Base-by-base conservation (phyloP, 2,888 invertebrate genomes). In the Eupsilia transversa region DNA sequence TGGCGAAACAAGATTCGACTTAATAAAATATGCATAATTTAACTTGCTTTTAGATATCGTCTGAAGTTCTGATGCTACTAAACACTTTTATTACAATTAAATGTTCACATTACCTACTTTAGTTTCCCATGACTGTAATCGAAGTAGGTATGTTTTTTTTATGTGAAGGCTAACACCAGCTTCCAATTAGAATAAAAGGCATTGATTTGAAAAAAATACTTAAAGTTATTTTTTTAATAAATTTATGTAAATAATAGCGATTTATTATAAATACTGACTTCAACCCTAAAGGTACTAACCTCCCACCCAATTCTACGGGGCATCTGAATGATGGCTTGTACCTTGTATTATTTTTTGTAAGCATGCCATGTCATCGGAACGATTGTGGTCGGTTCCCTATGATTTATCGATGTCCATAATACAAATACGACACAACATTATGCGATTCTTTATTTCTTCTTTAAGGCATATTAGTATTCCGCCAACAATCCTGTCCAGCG, bases 341-440 rank as follows among this genome's bases (percentile, higher is more conserved):
- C 95, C 93, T 93, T 94, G 93, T 94, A 95, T 95, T 94, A 94
- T 95, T 96, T 96, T 96, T 96, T 96, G 95, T 93, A 89, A 87
- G 92, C 93, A 95, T 95, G 92, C 96, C 96, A 96, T 95, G 96
- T 96, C 96, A 96, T 94, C 95, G 96, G 95, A 93, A 94, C 96
- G 96, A 95, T 94, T 96, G 96, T 96, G 94, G 94, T 94, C 95
- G 88, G 93, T 94, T 94, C 96, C 94, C 96, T 96, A 96, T 96
- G 96, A 96, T 96, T 96, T 96, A 96, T 96, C 93, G 96, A 94
- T 92, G 95, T 94, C 95, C 96, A 95, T 95, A 95, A 95, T 95
- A 96, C 96, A 96, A 96, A 96, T 96, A 95, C 96, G 95, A 96
- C 94, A 96, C 94, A 95, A 93, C 92, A 95, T 96, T 95, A 95